These are phyloP conservation scores for Dinocampus coccinellae DNA, from an alignment of 2,888 invertebrate species.

Conservation along the genomic window DNA sequence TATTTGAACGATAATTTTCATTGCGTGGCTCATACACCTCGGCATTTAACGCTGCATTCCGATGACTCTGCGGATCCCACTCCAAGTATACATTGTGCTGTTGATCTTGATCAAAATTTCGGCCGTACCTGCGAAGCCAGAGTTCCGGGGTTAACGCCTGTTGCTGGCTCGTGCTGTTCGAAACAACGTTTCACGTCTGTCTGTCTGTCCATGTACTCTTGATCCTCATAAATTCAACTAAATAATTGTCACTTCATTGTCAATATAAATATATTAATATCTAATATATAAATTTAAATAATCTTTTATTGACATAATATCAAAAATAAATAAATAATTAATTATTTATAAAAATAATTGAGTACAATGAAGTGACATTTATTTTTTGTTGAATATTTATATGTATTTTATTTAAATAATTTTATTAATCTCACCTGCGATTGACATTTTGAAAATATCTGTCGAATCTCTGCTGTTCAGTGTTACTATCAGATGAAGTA, in stretches of 20 bases:
- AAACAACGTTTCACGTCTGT: constrained; percentile 38
- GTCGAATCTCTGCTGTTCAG: constrained; percentile 57
- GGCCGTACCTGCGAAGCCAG: constrained; percentile 55
- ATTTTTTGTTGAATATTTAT: constrained; percentile 8
- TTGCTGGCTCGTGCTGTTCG: constrained; percentile 36
- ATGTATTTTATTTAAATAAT: neutral
- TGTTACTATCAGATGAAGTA: constrained; percentile 39
- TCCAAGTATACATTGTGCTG: constrained; percentile 59
- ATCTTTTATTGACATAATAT: no score
- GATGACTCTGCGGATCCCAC: constrained; percentile 60
- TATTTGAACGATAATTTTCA: constrained; percentile 71
- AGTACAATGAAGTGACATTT: constrained; percentile 13
- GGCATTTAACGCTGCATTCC: constrained; percentile 58
- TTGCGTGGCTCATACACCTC: constrained; percentile 61
- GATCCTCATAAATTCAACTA: constrained; percentile 21
- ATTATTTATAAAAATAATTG: neutral
- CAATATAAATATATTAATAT: no score
- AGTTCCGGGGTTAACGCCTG: constrained; percentile 40
- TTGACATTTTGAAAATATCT: constrained; percentile 62
- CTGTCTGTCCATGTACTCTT: constrained; percentile 35
- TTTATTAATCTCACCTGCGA: constrained; percentile 55
- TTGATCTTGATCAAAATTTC: constrained; percentile 55
- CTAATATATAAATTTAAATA: no score
- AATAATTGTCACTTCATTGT: constrained; percentile 23
- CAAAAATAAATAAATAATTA: neutral